These are phyloP conservation scores for Hemibagrus guttatus DNA, from an alignment of 2,797 vertebrate species.

Conservation along the genomic window DNA sequence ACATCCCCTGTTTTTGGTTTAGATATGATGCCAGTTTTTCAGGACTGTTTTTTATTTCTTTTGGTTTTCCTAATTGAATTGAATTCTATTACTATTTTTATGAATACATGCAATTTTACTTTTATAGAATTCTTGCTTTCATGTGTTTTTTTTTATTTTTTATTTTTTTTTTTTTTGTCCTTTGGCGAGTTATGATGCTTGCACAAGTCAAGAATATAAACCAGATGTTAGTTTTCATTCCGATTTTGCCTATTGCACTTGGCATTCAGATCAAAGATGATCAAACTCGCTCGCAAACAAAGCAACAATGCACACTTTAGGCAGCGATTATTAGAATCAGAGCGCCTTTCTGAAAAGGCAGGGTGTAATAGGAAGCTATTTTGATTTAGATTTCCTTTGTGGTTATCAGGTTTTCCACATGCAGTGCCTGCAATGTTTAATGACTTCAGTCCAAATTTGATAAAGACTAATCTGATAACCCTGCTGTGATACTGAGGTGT, in stretches of 20 bases:
- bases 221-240: conserved; percentile 62
- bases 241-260: conserved; percentile 56
- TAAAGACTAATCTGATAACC: conserved; percentile 70
- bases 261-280: conserved; percentile 65
- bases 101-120: conserved; percentile 46
- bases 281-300: conserved; percentile 60
- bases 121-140: conserved; percentile 33
- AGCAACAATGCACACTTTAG: conserved; percentile 67
- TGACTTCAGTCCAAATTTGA: conserved; percentile 74
- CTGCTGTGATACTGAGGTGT: conserved; percentile 63
- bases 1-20: conserved; percentile 27
- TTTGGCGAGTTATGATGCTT: conserved; percentile 49
- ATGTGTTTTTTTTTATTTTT: conserved; percentile 24
- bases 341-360: conserved; percentile 69
- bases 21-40: conserved; percentile 12
- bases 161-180: conserved; percentile 45
- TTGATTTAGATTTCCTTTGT: conserved; percentile 73
- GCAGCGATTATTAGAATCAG: conserved; percentile 73
- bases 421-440: conserved; percentile 65
- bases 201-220: conserved; percentile 58
- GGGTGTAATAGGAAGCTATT: conserved; percentile 66
- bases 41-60: conserved; percentile 9
- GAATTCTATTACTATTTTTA: conserved; percentile 43
- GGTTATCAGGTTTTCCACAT: conserved; percentile 65
- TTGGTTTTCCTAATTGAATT: conserved; percentile 19